phyloP scores from a whole-genome alignment of 2,888 invertebrate genomes.

The Petrophora chlorosata region DNA sequence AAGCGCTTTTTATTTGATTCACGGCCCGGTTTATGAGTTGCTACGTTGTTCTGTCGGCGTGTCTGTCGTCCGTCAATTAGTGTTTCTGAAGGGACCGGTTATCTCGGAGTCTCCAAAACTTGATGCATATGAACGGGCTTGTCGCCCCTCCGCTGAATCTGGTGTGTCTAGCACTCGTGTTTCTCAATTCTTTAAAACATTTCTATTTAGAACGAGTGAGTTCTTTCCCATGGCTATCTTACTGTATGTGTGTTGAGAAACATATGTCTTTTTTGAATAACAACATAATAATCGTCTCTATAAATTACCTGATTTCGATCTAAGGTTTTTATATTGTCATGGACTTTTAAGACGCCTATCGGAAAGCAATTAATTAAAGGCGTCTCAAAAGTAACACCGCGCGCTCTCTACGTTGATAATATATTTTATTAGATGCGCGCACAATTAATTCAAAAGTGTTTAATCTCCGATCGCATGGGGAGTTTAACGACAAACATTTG shows the following conservation, averaged over 20 bases:
- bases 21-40: constrained; percentile 45
- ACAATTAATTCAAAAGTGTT: constrained; percentile 25
- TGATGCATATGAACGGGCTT: constrained; percentile 59
- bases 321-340: constrained; percentile 10
- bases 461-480: constrained; percentile 18
- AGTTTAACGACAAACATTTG: constrained; percentile 36
- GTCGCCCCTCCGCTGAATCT: constrained; percentile 46
- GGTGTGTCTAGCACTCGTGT: constrained; percentile 50
- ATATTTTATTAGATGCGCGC: constrained; percentile 24
- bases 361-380: constrained; percentile 23
- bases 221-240: constrained; percentile 34
- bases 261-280: constrained; percentile 14
- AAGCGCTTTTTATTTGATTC: constrained; percentile 47
- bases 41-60: constrained; percentile 43
- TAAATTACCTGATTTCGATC: constrained; percentile 15
- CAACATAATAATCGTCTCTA: constrained; percentile 16
- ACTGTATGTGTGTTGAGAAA: constrained; percentile 9
- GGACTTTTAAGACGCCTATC: constrained; percentile 13
- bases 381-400: constrained; percentile 3
- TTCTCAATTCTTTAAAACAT: constrained; percentile 46
- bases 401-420: constrained; percentile 1
- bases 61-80: constrained; percentile 76
- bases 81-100: constrained; percentile 66
- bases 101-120: constrained; percentile 53
- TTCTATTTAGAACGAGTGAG: constrained; percentile 42